Evolutionary conservation across 2,113 vertebrate genomes (phyloP).

Genomic region (Aptenodytes patagonicus): DNA sequence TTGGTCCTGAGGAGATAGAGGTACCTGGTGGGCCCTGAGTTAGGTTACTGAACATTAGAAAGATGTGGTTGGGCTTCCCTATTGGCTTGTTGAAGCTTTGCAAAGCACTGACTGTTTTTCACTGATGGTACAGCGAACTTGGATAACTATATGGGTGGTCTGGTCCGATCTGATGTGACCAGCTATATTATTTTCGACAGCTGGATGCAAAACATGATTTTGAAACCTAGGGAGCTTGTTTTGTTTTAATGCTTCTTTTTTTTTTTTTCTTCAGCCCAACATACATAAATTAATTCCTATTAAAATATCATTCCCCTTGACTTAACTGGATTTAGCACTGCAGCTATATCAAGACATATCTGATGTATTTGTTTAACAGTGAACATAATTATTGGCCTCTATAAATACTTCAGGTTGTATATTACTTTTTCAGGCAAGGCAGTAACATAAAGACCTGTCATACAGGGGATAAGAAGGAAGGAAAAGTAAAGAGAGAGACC

Average conservation of each 20-base stretch:
- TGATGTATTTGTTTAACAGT: not conserved
- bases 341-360: not conserved
- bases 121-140: not conserved
- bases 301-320: not conserved
- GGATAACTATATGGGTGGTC: not conserved
- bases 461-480: constrained; percentile 41
- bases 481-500: not conserved
- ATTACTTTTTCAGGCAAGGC: constrained; percentile 36
- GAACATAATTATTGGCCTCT: not conserved
- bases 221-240: not conserved
- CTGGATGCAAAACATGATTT: not conserved
- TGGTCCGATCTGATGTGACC: not conserved
- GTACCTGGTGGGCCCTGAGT: not conserved
- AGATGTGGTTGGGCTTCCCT: not conserved
- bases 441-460: constrained; percentile 18
- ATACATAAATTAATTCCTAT: not conserved
- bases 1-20: not conserved
- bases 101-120: not conserved
- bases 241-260: not conserved
- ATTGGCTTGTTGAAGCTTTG: not conserved
- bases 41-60: not conserved
- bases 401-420: constrained; percentile 4
- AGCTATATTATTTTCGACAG: not conserved
- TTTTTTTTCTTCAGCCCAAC: not conserved
- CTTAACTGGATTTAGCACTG: not conserved